phyloP scores from a whole-genome alignment of 2,797 vertebrate genomes.

The Pteropus rufus region DNA sequence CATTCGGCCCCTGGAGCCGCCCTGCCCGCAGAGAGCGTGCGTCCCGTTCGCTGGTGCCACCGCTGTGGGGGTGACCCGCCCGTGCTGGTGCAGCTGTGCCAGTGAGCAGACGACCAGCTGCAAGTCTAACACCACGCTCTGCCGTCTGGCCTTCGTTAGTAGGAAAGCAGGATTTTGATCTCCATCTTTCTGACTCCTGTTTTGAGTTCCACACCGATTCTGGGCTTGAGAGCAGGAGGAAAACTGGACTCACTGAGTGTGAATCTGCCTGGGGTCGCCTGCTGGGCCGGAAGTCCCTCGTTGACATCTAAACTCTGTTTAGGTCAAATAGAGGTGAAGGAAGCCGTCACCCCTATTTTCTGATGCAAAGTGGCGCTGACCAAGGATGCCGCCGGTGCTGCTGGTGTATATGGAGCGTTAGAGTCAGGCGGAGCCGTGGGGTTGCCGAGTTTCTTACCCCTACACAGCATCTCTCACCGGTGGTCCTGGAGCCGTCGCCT shows the following conservation, averaged over 20 bases:
- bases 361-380: not conserved
- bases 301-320: not conserved
- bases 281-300: not conserved
- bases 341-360: not conserved
- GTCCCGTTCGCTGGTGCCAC: not conserved
- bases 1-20: not conserved
- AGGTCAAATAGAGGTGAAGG: not conserved
- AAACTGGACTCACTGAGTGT: not conserved
- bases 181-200: not conserved
- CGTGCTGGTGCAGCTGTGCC: not conserved
- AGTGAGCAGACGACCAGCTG: not conserved
- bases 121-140: not conserved
- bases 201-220: not conserved
- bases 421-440: accelerated
- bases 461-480: not conserved
- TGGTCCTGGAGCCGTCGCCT: not conserved
- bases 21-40: no score
- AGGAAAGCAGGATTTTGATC: not conserved
- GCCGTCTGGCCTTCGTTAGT: not conserved
- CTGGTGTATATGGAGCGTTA: accelerated
- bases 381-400: not conserved
- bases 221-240: not conserved
- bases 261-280: not conserved
- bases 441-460: not conserved
- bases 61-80: accelerated